A percentile compares a stretch with the other conserved stretches of the same genome.
Conservation (phyloP, 2,888 invertebrate species). For the Agrotis clavis region DNA sequence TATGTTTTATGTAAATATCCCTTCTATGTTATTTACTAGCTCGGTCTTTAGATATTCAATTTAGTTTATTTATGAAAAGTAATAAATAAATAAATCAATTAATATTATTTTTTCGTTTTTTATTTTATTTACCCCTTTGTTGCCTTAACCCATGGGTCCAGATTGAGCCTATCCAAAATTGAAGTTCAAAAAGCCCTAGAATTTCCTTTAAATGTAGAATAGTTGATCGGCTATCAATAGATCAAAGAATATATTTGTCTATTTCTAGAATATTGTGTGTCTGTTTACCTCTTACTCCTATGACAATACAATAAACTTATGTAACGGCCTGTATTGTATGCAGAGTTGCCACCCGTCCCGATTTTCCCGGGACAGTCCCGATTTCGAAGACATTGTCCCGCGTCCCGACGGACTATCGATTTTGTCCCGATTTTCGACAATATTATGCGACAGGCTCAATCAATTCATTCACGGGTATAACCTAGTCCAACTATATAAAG, state of each 20-base stretch:
- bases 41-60: constrained; percentile 86
- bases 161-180: constrained; percentile 68
- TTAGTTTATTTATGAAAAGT: constrained; percentile 89
- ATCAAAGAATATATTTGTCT: constrained; percentile 60
- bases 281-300: constrained; percentile 79
- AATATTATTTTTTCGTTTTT: constrained; percentile 79
- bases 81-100: constrained; percentile 89
- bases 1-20: constrained; percentile 87
- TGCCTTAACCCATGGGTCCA: constrained; percentile 78
- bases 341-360: no score
- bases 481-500: no score
- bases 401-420: no score
- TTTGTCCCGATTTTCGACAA: no score
- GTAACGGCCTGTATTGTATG: constrained; percentile 67
- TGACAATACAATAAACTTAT: constrained; percentile 79
- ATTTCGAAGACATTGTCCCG: no score
- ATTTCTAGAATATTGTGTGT: constrained; percentile 61
- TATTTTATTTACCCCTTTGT: constrained; percentile 71
- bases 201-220: constrained; percentile 53
- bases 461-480: no score
- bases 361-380: no score
- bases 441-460: no score
- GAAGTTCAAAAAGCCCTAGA: constrained; percentile 67
- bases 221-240: constrained; percentile 46
- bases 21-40: constrained; percentile 85